phyloP scores from a whole-genome alignment of 2,797 vertebrate genomes.

The Siniperca undulata region DNA sequence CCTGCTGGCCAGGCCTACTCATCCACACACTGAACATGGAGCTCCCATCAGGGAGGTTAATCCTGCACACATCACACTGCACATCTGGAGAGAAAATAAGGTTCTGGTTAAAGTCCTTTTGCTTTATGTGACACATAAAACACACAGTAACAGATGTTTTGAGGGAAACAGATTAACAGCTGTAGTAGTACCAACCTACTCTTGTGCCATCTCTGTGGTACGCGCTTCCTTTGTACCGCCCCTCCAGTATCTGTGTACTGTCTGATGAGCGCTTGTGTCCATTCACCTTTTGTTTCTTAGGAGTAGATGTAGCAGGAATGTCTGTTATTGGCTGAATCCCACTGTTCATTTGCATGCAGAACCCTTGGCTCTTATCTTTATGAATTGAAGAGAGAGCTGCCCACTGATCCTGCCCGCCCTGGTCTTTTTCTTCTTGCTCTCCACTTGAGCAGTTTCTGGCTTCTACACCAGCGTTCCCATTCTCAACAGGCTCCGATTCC shows the following conservation, averaged over 20 bases:
- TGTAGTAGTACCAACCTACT: conserved; percentile 83
- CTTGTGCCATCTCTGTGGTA: conserved; percentile 91
- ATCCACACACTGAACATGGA: conserved; percentile 92
- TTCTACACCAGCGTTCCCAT: not conserved
- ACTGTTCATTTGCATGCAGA: conserved; percentile 32
- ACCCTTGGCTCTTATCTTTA: conserved; percentile 57
- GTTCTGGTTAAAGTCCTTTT: not conserved
- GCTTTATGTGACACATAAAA: not conserved
- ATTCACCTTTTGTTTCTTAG: conserved; percentile 80
- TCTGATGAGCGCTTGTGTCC: conserved; percentile 23
- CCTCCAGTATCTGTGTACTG: conserved; percentile 84
- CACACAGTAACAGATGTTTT: not conserved
- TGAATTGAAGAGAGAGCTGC: conserved; percentile 63
- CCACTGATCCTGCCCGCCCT: conserved; percentile 50
- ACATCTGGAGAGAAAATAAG: conserved; percentile 83
- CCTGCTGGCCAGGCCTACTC: conserved; percentile 83
- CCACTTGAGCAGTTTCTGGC: not conserved
- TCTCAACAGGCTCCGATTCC: conserved; percentile 39
- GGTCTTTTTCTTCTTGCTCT: conserved; percentile 11
- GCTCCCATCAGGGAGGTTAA: conserved; percentile 78
- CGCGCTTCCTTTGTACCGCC: conserved; percentile 86
- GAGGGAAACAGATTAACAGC: not conserved
- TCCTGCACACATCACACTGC: conserved; percentile 87
- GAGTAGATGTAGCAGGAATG: conserved; percentile 90
- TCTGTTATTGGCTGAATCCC: conserved; percentile 40